These are phyloP conservation scores for Melopsittacus undulatus DNA, from an alignment of 2,797 vertebrate genomes.

Conservation along the genomic window DNA sequence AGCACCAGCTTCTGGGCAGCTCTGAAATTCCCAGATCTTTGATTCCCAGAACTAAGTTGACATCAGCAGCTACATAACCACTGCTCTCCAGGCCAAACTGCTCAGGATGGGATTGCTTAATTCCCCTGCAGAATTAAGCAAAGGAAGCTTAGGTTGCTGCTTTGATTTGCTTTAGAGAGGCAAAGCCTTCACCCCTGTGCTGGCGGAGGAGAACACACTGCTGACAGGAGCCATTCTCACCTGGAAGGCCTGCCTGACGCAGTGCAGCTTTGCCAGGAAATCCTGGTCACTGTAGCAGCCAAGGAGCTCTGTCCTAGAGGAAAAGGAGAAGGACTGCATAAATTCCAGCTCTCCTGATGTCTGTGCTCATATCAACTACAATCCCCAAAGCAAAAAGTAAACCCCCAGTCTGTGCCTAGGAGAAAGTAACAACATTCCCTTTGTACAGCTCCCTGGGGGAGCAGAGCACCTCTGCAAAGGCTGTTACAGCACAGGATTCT, in stretches of 20 bases:
- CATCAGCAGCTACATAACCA: background rate
- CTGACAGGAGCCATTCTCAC: slow-evolving; percentile 67
- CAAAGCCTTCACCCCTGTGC: background rate
- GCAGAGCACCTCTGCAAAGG: background rate
- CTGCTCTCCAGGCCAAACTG: background rate
- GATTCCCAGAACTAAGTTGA: background rate
- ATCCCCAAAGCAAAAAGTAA: background rate
- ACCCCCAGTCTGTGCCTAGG: background rate
- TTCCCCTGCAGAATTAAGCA: background rate
- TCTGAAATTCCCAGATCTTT: background rate
- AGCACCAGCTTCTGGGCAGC: background rate
- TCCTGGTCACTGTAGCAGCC: slow-evolving; percentile 95
- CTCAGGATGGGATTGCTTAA: background rate
- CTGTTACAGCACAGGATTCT: background rate
- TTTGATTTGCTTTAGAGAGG: background rate
- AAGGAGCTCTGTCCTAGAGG: slow-evolving; percentile 89
- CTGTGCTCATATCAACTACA: background rate
- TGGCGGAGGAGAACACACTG: background rate
- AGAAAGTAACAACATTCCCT: background rate
- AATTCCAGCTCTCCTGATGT: background rate
- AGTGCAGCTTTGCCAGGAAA: slow-evolving; percentile 95
- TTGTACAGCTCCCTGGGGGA: background rate
- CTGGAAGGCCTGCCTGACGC: slow-evolving; percentile 95
- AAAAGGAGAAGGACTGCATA: background rate
- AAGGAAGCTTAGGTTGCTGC: background rate